Percentiles rank a stretch among this genome's conserved stretches.
These are phyloP conservation scores for Chrysopilus asiliformis DNA, from an alignment of 2,888 invertebrate genomes.

Conservation along the genomic window DNA sequence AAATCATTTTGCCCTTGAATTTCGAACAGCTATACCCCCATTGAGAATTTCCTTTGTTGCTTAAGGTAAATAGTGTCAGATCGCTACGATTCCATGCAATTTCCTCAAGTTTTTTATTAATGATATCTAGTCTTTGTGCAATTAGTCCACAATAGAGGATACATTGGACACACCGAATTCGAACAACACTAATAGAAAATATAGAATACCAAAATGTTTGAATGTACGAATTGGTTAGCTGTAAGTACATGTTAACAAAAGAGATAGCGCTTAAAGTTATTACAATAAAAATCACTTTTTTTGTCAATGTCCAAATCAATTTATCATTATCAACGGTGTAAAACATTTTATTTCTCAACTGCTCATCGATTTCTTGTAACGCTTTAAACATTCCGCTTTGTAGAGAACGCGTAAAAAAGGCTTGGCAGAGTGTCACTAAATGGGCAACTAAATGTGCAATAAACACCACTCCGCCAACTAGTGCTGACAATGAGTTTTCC, in stretches of 20 bases:
- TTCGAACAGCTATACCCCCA: too few relatives aligned
- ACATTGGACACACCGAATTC: slow-evolving; percentile 22
- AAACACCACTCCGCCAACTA: slow-evolving; percentile 16
- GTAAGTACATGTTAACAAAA: not conserved
- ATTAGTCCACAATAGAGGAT: slow-evolving; percentile 15
- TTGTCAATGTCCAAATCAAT: slow-evolving; percentile 3
- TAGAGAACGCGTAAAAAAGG: slow-evolving; percentile 14
- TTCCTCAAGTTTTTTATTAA: slow-evolving; percentile 14
- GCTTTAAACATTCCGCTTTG: slow-evolving; percentile 13
- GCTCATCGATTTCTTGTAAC: slow-evolving; percentile 14
- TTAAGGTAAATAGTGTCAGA: slow-evolving; percentile 4
- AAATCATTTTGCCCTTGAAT: not conserved
- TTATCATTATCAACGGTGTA: slow-evolving; percentile 2
- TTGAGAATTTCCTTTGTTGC: slow-evolving; percentile 4
- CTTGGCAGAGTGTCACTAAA: slow-evolving; percentile 18
- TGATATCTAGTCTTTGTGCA: slow-evolving; percentile 11
- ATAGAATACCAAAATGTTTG: slow-evolving; percentile 1
- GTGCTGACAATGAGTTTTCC: slow-evolving; percentile 8
- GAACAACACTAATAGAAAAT: slow-evolving; percentile 2
- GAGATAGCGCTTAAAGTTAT: not conserved
- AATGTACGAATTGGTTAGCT: not conserved
- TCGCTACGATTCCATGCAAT: slow-evolving; percentile 2
- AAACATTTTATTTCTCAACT: slow-evolving; percentile 11
- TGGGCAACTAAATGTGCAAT: slow-evolving; percentile 18
- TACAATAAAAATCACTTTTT: slow-evolving; percentile 1